A percentile compares a stretch with the other conserved stretches of the same genome.
Evolutionary conservation across 2,113 vertebrate species (phyloP).

Genomic region (Rana temporaria): DNA sequence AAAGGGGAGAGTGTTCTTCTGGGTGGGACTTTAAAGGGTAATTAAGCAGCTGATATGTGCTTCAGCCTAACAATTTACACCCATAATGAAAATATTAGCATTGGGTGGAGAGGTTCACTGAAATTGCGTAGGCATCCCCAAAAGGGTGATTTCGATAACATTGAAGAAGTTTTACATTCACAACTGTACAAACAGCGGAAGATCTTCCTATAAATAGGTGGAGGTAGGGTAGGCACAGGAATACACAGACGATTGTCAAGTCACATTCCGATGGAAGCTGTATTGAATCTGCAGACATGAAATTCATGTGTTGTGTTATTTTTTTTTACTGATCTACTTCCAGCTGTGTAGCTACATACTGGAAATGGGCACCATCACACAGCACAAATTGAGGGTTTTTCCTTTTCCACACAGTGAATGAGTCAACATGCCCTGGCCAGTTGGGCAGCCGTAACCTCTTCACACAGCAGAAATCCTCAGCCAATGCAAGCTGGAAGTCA

Average conservation of each 20-base stretch:
- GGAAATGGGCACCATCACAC: conserved; percentile 57
- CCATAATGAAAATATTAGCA: no score
- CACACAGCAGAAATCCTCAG: conserved; percentile 58
- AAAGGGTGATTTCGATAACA: no score
- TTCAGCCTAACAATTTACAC: no score
- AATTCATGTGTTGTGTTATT: background rate
- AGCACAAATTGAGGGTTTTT: conserved; percentile 55
- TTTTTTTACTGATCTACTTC: background rate
- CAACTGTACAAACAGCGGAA: background rate
- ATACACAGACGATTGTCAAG: background rate
- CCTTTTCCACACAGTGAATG: conserved; percentile 54
- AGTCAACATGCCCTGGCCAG: conserved; percentile 57
- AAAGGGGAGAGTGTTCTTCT: no score
- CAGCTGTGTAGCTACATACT: conserved; percentile 49
- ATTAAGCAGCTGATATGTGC: no score
- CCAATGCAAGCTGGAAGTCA: conserved; percentile 52
- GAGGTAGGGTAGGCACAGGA: background rate
- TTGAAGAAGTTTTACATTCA: no score
- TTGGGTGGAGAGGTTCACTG: no score
- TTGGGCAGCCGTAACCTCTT: conserved; percentile 51
- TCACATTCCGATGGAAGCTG: background rate
- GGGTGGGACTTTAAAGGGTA: no score
- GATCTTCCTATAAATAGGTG: background rate
- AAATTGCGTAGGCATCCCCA: no score
- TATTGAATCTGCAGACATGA: background rate